phyloP scores from a whole-genome alignment of 2,888 invertebrate species.

The Nephrotoma guestfalica region DNA sequence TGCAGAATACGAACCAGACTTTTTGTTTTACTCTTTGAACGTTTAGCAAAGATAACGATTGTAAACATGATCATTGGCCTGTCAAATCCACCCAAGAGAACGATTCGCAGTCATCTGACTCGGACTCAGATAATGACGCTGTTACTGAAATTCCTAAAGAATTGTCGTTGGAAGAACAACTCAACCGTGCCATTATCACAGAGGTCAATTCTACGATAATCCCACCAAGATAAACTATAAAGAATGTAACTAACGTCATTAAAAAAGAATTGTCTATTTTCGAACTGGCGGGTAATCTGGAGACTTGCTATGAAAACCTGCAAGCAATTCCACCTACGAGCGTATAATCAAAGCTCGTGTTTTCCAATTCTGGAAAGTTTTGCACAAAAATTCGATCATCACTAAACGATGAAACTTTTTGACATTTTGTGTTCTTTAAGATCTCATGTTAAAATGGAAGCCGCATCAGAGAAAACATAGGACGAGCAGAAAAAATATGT shows the following conservation, averaged over 20 bases:
- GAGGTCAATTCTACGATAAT: background rate
- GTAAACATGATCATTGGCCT: background rate
- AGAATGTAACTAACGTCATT: background rate
- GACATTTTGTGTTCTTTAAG: no score
- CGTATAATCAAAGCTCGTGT: background rate
- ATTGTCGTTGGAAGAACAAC: background rate
- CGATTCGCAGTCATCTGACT: background rate
- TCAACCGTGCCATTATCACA: background rate
- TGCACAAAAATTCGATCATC: background rate
- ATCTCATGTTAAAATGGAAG: no score
- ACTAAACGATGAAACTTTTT: no score
- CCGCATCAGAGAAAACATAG: no score
- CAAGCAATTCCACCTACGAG: background rate
- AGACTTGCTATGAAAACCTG: background rate
- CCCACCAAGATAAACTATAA: background rate
- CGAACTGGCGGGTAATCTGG: background rate
- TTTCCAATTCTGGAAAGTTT: background rate
- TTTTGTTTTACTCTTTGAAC: background rate
- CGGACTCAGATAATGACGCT: background rate
- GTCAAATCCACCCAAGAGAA: background rate
- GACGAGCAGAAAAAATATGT: no score
- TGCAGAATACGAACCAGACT: background rate
- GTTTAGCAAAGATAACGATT: background rate
- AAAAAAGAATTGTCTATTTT: no score
- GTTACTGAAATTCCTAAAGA: background rate